These are phyloP conservation scores for Nomada fabriciana DNA, from an alignment of 2,888 invertebrate genomes.

Conservation along the genomic window DNA sequence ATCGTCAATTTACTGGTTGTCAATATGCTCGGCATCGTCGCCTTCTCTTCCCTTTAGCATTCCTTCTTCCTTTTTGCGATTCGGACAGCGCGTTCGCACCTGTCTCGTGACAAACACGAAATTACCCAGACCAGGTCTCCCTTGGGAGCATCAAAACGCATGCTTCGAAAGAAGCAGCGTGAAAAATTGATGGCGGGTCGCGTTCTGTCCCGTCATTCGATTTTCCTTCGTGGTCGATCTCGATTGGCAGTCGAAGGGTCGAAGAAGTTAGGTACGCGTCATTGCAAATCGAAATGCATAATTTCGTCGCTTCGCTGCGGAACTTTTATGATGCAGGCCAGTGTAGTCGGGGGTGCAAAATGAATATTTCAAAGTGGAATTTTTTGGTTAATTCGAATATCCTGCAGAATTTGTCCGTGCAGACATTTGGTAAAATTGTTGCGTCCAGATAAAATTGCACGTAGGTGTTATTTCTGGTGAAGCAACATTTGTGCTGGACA, in stretches of 20 bases:
- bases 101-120: slow-evolving; percentile 37
- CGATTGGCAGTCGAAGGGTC: background rate
- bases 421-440: too few species aligned
- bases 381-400: too few species aligned
- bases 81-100: slow-evolving; percentile 21
- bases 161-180: background rate
- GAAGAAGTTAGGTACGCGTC: too few species aligned
- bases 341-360: too few species aligned
- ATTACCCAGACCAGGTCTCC: slow-evolving; percentile 17
- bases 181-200: background rate
- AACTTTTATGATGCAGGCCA: too few species aligned
- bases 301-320: too few species aligned
- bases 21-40: background rate
- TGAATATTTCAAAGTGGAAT: too few species aligned
- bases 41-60: background rate
- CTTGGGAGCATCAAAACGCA: background rate
- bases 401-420: too few species aligned
- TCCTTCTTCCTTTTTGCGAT: slow-evolving; percentile 1
- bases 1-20: background rate
- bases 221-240: background rate
- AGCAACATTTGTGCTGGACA: too few species aligned
- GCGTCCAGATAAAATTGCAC: too few species aligned
- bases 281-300: too few species aligned
- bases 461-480: too few species aligned
- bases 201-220: background rate